Conservation (phyloP, 2,113 vertebrate genomes). For the Argyrosomus japonicus region DNA sequence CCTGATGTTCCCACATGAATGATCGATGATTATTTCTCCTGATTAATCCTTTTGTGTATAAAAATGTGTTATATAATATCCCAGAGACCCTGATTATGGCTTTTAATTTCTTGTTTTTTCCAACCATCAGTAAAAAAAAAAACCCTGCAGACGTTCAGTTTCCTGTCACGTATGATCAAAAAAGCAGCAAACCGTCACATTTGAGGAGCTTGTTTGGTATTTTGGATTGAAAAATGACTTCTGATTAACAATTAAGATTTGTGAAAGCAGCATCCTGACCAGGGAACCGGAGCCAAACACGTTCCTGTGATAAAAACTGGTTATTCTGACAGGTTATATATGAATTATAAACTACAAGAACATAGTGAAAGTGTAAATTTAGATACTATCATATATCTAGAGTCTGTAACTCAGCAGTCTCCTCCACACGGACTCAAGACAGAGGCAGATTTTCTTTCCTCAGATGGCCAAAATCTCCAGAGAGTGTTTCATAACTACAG, state of each 20-base stretch:
- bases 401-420: neutral
- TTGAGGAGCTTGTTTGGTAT: neutral
- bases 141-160: neutral
- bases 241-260: no score
- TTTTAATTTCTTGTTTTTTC: neutral
- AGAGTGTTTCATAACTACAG: slow-evolving; percentile 9
- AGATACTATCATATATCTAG: neutral
- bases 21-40: neutral
- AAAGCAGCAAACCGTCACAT: neutral
- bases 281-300: neutral
- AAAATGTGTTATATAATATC: neutral
- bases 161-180: neutral
- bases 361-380: neutral
- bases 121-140: neutral
- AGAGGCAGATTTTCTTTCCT: neutral
- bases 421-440: neutral
- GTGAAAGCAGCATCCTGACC: neutral
- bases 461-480: neutral
- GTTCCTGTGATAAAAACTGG: neutral
- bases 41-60: neutral
- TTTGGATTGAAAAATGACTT: neutral
- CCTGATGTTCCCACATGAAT: neutral
- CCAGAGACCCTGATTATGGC: neutral
- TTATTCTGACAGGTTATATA: neutral
- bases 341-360: neutral